These are phyloP conservation scores for Paramormyrops kingsleyae DNA, from an alignment of 2,113 vertebrate species.

Conservation along the genomic window DNA sequence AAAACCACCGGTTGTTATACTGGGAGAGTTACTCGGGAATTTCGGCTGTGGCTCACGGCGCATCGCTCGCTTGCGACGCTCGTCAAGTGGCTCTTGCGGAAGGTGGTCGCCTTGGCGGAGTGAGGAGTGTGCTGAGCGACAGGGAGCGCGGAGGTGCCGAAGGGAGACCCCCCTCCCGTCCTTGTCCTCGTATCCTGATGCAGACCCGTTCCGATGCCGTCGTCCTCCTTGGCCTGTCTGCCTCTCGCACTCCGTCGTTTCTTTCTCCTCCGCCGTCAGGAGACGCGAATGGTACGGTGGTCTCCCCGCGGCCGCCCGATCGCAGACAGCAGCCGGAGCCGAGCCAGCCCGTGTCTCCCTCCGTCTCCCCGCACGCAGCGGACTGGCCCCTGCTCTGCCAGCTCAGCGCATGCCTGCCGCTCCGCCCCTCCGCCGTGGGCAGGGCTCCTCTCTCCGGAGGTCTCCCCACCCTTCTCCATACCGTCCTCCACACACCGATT, in stretches of 20 bases:
- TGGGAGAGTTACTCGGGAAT: conserved; percentile 36
- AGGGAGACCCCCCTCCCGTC: conserved; percentile 22
- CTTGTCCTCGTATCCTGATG: neutral
- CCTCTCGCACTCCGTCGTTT: conserved; percentile 4
- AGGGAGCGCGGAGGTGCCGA: conserved; percentile 49
- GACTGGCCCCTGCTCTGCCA: conserved; percentile 64
- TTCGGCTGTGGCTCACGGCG: conserved; percentile 44
- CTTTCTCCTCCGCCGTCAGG: conserved; percentile 34
- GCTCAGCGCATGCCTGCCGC: conserved; percentile 69
- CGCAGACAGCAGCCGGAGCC: conserved; percentile 59
- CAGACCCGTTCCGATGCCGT: neutral
- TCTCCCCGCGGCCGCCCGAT: conserved; percentile 55
- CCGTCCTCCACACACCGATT: neutral
- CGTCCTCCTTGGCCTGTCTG: neutral
- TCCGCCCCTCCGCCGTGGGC: conserved; percentile 62
- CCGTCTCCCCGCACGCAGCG: conserved; percentile 37
- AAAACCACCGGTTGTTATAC: conserved; percentile 31
- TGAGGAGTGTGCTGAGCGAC: conserved; percentile 44
- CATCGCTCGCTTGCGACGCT: conserved; percentile 59
- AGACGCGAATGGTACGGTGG: conserved; percentile 45
- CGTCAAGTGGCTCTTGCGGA: conserved; percentile 53
- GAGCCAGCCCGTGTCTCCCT: conserved; percentile 61
- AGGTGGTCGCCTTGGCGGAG: conserved; percentile 49
- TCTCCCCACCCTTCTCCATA: conserved; percentile 13
- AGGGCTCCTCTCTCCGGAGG: conserved; percentile 49